phyloP scores from a whole-genome alignment of 2,797 vertebrate species.

The Platalea minor region DNA sequence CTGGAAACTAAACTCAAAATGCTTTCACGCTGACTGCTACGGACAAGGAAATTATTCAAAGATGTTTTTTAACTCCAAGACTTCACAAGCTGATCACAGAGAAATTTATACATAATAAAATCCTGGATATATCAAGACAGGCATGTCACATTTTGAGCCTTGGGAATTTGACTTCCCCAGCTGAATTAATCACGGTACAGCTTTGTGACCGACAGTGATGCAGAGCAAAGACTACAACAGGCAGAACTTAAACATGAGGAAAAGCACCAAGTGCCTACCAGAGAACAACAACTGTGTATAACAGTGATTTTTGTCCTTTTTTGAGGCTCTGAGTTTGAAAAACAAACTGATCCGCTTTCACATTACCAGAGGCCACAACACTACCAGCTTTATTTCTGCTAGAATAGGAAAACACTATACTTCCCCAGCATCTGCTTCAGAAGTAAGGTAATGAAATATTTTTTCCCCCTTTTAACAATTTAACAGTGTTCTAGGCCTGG shows the following conservation, averaged over 20 bases:
- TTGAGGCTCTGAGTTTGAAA: background rate
- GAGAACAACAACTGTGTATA: background rate
- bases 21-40: background rate
- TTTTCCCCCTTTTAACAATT: background rate
- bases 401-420: background rate
- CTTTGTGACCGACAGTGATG: background rate
- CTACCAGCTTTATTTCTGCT: background rate
- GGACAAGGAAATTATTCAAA: background rate
- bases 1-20: background rate
- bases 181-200: rapidly evolving
- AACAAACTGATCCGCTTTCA: background rate
- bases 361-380: background rate
- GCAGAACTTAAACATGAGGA: background rate
- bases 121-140: background rate
- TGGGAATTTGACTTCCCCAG: background rate
- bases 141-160: background rate
- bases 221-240: background rate
- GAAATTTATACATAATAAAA: background rate
- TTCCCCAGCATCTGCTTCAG: background rate
- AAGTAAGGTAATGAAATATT: background rate
- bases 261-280: background rate
- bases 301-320: background rate
- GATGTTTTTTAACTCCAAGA: background rate
- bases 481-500: background rate
- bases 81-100: background rate